Conservation (phyloP, 2,797 vertebrate genomes). For the Capromys pilorides region DNA sequence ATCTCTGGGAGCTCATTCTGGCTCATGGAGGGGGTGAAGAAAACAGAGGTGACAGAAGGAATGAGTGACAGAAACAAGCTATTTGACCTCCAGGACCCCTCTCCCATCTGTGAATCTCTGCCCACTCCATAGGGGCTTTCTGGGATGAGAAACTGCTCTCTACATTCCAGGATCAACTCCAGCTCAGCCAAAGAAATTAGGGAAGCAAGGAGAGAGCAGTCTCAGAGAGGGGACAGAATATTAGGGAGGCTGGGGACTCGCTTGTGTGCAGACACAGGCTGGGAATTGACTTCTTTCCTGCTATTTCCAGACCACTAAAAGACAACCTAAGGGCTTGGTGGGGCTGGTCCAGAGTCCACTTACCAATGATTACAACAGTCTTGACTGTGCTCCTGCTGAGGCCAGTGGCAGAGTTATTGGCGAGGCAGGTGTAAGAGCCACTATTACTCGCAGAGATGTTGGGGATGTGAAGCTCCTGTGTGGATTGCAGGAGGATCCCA, state of each 20-base stretch:
- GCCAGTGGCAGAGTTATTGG: conserved; percentile 39
- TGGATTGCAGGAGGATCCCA: fast-evolving
- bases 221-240: no score
- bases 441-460: neutral
- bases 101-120: neutral
- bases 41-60: neutral
- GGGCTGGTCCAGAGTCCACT: neutral
- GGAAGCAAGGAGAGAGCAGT: neutral
- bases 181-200: neutral
- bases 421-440: conserved; percentile 64
- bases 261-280: neutral
- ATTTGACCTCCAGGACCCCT: neutral
- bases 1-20: no score
- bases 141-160: neutral
- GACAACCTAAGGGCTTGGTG: neutral
- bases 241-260: neutral
- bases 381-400: neutral
- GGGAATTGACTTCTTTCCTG: neutral
- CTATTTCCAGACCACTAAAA: neutral
- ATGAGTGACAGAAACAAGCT: neutral
- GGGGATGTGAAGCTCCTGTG: neutral
- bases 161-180: neutral
- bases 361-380: conserved; percentile 57
- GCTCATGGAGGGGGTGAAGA: neutral
- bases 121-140: neutral